Evolutionary conservation across 2,113 vertebrate genomes (phyloP).

Genomic region (Micromys minutus): DNA sequence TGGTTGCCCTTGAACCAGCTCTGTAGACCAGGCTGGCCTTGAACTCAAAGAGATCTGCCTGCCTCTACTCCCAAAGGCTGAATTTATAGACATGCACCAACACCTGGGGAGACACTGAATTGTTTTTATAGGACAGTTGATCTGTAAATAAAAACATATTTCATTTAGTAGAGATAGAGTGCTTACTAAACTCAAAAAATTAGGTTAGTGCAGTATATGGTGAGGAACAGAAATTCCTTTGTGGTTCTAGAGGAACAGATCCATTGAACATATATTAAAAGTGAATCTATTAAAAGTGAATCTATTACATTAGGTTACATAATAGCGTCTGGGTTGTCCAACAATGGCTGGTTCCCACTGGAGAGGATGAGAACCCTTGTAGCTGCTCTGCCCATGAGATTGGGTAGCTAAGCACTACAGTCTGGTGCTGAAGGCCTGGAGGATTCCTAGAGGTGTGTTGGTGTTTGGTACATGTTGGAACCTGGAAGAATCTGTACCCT

Average conservation of each 20-base stretch:
- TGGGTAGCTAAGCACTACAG: neutral
- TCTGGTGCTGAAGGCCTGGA: neutral
- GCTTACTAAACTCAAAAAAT: neutral
- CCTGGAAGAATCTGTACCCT: neutral
- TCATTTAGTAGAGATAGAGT: neutral
- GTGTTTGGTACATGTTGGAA: neutral
- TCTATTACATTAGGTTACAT: neutral
- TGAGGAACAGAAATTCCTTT: neutral
- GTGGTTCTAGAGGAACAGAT: neutral
- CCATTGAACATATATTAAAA: neutral
- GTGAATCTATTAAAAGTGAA: too few species aligned
- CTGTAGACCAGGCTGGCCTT: neutral
- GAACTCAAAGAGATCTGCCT: neutral
- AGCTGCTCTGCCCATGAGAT: neutral
- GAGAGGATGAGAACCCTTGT: neutral
- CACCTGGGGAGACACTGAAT: neutral
- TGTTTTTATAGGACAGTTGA: neutral
- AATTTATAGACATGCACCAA: neutral
- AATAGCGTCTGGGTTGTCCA: neutral
- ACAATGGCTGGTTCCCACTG: neutral
- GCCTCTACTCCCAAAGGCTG: neutral
- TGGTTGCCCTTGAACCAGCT: neutral
- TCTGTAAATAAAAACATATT: conserved; percentile 12
- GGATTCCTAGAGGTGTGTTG: neutral
- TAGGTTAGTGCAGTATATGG: neutral